Percentiles rank a stretch among this genome's conserved stretches.
These are phyloP conservation scores for Gandaritis pyraliata DNA, from an alignment of 2,888 invertebrate species.

Conservation along the genomic window DNA sequence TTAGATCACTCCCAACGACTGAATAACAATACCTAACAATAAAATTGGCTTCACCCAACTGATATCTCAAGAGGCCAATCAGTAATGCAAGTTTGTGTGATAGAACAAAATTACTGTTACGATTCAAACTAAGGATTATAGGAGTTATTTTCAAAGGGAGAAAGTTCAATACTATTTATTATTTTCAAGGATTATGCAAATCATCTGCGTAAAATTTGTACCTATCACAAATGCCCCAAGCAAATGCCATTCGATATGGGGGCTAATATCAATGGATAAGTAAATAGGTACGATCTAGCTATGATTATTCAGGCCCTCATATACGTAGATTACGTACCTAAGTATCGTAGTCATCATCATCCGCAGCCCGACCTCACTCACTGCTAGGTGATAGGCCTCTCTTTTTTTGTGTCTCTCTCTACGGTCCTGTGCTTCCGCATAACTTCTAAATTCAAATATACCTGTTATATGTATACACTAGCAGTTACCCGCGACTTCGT, in stretches of 20 bases:
- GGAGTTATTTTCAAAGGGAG: constrained; percentile 10
- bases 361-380: too few species aligned
- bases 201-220: constrained; percentile 11
- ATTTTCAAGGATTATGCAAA: not conserved
- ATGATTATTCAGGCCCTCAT: too few species aligned
- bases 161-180: constrained; percentile 1
- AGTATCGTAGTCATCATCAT: too few species aligned
- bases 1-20: constrained; percentile 12
- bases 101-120: not conserved
- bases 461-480: too few species aligned
- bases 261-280: not conserved
- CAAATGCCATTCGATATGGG: constrained; percentile 13
- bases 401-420: too few species aligned
- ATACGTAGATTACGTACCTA: too few species aligned
- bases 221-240: too few species aligned
- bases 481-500: too few species aligned
- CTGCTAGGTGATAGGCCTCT: too few species aligned
- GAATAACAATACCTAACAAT: constrained; percentile 18
- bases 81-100: constrained; percentile 5
- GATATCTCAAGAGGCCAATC: constrained; percentile 21
- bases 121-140: constrained; percentile 13
- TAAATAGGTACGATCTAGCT: too few species aligned
- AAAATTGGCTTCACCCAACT: constrained; percentile 13
- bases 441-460: too few species aligned
- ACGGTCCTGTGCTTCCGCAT: too few species aligned